phyloP scores from a whole-genome alignment of 2,888 invertebrate genomes.

The Ophion ellenae region DNA sequence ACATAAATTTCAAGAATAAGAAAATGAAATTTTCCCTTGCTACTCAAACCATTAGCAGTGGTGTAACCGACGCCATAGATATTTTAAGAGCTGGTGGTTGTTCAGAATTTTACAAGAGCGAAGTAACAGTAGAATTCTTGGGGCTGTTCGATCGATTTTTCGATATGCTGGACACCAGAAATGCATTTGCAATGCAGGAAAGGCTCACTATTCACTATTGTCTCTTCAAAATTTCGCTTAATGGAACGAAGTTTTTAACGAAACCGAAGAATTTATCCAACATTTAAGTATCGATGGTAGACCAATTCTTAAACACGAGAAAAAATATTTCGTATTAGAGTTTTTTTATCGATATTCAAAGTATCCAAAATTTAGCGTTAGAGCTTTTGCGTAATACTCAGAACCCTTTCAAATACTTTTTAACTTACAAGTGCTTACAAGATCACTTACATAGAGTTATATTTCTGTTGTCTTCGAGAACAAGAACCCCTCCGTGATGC shows the following conservation, averaged over 20 bases:
- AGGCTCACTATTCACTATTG: background rate
- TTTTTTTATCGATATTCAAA: background rate
- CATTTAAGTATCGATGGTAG: too few species aligned
- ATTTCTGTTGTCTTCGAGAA: constrained; percentile 70
- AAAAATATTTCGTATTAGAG: background rate
- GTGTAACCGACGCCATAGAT: background rate
- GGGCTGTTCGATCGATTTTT: background rate
- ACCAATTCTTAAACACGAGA: too few species aligned
- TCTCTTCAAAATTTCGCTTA: too few species aligned
- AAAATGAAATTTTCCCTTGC: background rate
- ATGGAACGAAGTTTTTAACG: too few species aligned
- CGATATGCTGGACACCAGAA: background rate
- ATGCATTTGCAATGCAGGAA: background rate
- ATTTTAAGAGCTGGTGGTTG: background rate
- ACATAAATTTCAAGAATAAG: background rate
- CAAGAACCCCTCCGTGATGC: constrained; percentile 67
- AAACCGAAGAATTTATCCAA: too few species aligned
- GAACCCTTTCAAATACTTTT: background rate
- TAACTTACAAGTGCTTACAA: constrained; percentile 64
- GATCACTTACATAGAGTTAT: constrained; percentile 68
- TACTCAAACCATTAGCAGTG: constrained; percentile 1
- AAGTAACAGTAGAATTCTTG: background rate
- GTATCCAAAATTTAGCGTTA: background rate
- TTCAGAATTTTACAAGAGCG: background rate
- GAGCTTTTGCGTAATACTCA: background rate